phyloP scores from a whole-genome alignment of 2,797 vertebrate genomes.

The Bradypus variegatus region DNA sequence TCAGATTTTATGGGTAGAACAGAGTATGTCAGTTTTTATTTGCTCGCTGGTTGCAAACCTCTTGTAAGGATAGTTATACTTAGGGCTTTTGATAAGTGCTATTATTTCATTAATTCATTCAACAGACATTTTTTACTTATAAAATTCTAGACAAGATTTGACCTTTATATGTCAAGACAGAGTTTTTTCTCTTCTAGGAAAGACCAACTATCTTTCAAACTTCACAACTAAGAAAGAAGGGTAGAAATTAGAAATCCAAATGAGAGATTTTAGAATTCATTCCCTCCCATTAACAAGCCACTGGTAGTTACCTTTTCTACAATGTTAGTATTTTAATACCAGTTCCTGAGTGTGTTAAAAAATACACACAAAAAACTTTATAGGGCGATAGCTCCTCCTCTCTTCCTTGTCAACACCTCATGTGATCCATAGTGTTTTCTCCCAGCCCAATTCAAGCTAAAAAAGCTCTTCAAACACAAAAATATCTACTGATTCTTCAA shows the following conservation, averaged over 20 bases:
- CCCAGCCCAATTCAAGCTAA: not conserved
- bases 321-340: conserved; percentile 5
- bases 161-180: conserved; percentile 12
- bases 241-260: not conserved
- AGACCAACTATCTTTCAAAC: not conserved
- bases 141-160: conserved; percentile 3
- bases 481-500: not conserved
- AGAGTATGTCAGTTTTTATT: not conserved
- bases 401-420: not conserved
- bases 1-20: not conserved
- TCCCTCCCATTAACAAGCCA: not conserved
- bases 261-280: conserved; percentile 13
- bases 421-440: not conserved
- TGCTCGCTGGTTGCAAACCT: not conserved
- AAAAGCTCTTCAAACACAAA: not conserved
- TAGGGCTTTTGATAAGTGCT: not conserved
- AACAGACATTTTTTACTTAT: conserved; percentile 10
- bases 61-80: not conserved
- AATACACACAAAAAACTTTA: not conserved
- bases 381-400: not conserved
- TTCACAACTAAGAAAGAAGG: not conserved
- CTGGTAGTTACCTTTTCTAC: not conserved
- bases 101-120: conserved; percentile 25
- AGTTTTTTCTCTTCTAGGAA: not conserved
- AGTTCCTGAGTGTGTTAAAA: not conserved